These are phyloP conservation scores for Graptemys geographica DNA, from an alignment of 2,797 vertebrate species.

Conservation along the genomic window DNA sequence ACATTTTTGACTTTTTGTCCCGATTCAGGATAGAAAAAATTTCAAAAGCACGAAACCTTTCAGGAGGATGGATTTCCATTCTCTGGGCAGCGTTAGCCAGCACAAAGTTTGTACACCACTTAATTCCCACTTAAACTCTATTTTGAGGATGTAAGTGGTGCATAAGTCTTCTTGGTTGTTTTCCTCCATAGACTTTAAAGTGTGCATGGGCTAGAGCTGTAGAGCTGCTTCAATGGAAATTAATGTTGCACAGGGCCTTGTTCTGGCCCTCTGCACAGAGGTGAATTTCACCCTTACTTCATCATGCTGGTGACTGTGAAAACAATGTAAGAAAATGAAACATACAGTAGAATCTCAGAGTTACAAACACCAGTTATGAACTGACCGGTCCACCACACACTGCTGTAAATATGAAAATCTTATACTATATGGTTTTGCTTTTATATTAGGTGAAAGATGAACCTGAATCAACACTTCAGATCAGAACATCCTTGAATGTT, in stretches of 20 bases:
- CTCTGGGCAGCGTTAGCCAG: background rate
- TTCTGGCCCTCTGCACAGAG: background rate
- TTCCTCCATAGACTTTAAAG: background rate
- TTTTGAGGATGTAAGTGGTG: background rate
- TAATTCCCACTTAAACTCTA: background rate
- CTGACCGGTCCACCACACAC: too few species aligned
- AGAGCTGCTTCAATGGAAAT: background rate
- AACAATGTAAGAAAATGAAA: background rate
- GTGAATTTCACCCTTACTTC: background rate
- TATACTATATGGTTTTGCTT: background rate
- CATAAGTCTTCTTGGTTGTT: background rate
- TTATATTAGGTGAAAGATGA: background rate
- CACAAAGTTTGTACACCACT: background rate
- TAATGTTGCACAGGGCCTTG: background rate
- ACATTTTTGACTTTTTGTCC: background rate
- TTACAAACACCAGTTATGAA: too few species aligned
- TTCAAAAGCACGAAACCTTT: accelerated
- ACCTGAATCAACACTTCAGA: background rate
- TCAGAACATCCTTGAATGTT: background rate
- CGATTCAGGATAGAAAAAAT: background rate
- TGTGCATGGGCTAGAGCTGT: background rate
- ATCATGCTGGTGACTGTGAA: background rate
- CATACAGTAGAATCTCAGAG: too few species aligned
- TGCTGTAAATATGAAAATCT: background rate
- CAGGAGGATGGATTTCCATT: background rate